Percentiles rank a stretch among this genome's conserved stretches.
These are phyloP conservation scores for Drosophila bocki DNA, from an alignment of 1,140 invertebrate species.

Conservation along the genomic window DNA sequence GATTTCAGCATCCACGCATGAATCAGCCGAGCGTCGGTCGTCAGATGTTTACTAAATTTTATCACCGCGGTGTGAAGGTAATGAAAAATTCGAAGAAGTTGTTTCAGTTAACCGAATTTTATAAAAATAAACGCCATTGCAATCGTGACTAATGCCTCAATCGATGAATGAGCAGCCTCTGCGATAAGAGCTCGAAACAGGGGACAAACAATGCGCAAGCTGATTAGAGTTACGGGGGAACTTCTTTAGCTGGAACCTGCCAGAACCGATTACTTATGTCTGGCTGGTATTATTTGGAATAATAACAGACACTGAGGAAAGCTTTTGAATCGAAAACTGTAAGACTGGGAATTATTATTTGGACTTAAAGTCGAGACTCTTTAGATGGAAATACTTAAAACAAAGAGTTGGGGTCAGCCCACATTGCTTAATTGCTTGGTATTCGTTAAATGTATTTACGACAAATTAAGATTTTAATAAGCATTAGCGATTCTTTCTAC, in stretches of 20 bases:
- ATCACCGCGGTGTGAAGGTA: slow-evolving; percentile 45
- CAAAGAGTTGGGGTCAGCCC: neutral
- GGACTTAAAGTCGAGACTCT: neutral
- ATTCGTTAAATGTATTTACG: neutral
- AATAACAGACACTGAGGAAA: neutral
- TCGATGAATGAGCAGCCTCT: slow-evolving; percentile 41
- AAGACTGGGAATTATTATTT: neutral
- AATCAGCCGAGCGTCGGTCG: slow-evolving; percentile 18
- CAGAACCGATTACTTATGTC: neutral
- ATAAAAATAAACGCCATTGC: slow-evolving; percentile 26
- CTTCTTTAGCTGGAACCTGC: neutral
- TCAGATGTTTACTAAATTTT: slow-evolving; percentile 72
- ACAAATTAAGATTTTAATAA: no score
- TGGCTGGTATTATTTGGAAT: neutral
- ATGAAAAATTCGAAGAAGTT: slow-evolving; percentile 66
- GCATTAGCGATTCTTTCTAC: neutral
- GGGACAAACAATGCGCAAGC: slow-evolving; percentile 25
- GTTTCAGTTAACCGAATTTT: slow-evolving; percentile 31
- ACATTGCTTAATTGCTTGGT: neutral
- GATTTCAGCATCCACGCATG: slow-evolving; percentile 26
- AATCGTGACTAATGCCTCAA: slow-evolving; percentile 52
- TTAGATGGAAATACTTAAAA: neutral
- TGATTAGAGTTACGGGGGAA: slow-evolving; percentile 22
- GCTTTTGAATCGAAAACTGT: neutral
- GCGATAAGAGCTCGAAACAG: slow-evolving; percentile 24